Evolutionary conservation across 2,888 invertebrate species (phyloP).

Genomic region (Syrphus vitripennis): DNA sequence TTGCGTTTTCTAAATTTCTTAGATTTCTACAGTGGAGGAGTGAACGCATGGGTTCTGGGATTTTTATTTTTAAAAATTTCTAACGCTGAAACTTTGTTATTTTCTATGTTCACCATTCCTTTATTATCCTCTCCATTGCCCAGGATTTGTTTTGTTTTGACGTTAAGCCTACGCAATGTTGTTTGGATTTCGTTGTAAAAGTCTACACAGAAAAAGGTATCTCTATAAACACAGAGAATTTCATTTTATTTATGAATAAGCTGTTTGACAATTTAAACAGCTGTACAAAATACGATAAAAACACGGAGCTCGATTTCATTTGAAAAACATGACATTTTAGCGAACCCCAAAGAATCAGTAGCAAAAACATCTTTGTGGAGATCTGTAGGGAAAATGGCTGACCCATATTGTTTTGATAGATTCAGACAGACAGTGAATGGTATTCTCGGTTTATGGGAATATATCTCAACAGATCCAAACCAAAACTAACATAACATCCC

Average conservation of each 20-base stretch:
- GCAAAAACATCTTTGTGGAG: not conserved
- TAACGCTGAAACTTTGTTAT: too few relatives aligned
- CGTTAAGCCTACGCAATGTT: too few relatives aligned
- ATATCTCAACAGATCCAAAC: not conserved
- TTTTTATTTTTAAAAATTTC: too few relatives aligned
- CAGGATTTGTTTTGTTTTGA: too few relatives aligned
- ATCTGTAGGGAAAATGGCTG: not conserved
- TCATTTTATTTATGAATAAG: not conserved
- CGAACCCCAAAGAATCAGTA: not conserved
- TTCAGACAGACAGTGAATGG: not conserved
- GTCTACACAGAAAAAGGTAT: not conserved
- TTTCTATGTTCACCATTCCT: too few relatives aligned
- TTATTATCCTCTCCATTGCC: too few relatives aligned
- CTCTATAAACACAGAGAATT: not conserved
- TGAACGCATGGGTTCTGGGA: too few relatives aligned
- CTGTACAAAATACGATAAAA: not conserved
- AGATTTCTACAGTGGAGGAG: too few relatives aligned
- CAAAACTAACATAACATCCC: too few relatives aligned
- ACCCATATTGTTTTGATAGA: not conserved
- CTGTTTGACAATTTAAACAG: not conserved
- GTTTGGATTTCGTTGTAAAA: too few relatives aligned
- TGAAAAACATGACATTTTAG: not conserved
- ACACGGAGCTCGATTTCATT: not conserved
- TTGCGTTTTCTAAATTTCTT: too few relatives aligned
- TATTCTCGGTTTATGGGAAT: not conserved